Evolutionary conservation across 2,797 vertebrate genomes (phyloP), one percentile per base, ranked within the genome.

Genomic region (Coranthus polyacanthus): DNA sequence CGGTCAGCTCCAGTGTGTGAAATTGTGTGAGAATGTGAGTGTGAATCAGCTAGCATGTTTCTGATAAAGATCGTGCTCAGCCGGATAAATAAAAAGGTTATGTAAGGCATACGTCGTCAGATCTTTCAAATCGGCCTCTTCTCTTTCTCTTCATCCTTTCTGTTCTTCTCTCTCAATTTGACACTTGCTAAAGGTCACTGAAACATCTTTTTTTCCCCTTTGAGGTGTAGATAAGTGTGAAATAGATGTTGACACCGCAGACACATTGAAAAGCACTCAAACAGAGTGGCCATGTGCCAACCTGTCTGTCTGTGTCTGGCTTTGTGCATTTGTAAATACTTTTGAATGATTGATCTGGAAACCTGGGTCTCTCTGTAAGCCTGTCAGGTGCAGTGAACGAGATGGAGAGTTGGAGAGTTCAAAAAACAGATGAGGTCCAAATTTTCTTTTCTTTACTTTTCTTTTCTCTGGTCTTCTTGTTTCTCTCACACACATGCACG

Each of bases 201-300:
- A 82, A 91, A 89, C 88, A 91, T 89, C 66, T 85, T 85, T 84
- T 84, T 84, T 62, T 70, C 72, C 72, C 67, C 80, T 91, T 92
- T 90, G 84, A 92, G 86, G 86, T 92, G 86, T 88, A 87, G 87
- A 92, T 87, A 78, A 84, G 88, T 93, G 90, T 92, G 88, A 91
- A 93, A 92, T 92, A 89, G 88, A 91, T 92, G 90, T 92, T 84
- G 91, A 93, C 90, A 90, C 87, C 82, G 43, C 78, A 70, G 86
- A 88, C 88, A 93, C 90, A 90, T 86, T 89, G 89, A 89, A 90
- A 92, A 91, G 89, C 92, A 92, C 90, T 93, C 90, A 87, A 90
- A 89, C 78, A 72, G 75, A 86, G 86, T 85, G 84, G 75, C 86
- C 78, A 69, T 90, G 83, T 85, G 81, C 86, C 90, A 89, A 79